Evolutionary conservation across 1,140 invertebrate genomes (phyloP).

Genomic region (Drosophila nannoptera): DNA sequence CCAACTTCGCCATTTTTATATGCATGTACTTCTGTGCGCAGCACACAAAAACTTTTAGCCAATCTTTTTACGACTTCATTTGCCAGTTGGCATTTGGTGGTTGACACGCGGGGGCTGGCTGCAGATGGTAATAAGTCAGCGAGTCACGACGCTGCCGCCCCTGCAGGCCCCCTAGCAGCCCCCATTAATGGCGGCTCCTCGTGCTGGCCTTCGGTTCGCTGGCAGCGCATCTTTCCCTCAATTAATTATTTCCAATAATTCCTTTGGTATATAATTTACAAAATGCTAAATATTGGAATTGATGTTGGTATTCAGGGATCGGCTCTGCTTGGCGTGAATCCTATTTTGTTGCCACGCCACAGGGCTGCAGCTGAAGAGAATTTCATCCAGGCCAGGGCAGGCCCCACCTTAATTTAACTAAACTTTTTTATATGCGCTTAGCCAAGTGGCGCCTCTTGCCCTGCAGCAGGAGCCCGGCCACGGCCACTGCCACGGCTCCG

Average conservation of each 20-base stretch:
- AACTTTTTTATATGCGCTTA: constrained; percentile 76
- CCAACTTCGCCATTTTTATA: constrained; percentile 76
- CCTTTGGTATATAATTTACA: no score
- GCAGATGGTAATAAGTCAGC: constrained; percentile 73
- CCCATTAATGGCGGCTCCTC: background rate
- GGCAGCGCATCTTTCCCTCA: no score
- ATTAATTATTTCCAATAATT: no score
- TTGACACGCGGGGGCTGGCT: constrained; percentile 10
- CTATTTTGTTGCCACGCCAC: no score
- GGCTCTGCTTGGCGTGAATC: no score
- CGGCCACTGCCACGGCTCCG: background rate
- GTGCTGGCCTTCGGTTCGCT: background rate
- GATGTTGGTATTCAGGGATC: no score
- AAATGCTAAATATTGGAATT: no score
- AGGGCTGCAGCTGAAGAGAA: constrained; percentile 60
- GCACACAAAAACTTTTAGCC: constrained; percentile 75
- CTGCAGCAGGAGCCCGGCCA: background rate
- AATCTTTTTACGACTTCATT: constrained; percentile 78
- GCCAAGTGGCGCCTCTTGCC: constrained; percentile 65
- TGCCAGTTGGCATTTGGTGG: constrained; percentile 48
- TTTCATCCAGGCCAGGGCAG: constrained; percentile 50
- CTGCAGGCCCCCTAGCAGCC: constrained; percentile 1
- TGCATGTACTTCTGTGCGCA: constrained; percentile 68
- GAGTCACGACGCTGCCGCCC: constrained; percentile 63
- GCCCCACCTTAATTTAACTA: constrained; percentile 71